Evolutionary conservation across 2,888 invertebrate species (phyloP).

Genomic region (Osmoderma eremita): DNA sequence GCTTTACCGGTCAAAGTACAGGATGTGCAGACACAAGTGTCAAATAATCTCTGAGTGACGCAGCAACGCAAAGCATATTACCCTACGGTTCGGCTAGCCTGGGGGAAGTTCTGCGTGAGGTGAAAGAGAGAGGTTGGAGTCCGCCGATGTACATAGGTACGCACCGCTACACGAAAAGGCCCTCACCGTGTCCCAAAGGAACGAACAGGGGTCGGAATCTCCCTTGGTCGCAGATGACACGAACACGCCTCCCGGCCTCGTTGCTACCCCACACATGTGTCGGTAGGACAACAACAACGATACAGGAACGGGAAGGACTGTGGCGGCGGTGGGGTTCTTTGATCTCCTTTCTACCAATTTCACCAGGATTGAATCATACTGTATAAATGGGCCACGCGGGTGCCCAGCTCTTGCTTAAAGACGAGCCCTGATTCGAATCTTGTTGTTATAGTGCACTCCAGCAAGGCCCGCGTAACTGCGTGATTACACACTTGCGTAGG

Average conservation of each 20-base stretch:
- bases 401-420: too few relatives aligned
- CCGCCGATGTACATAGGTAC: background rate
- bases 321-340: conserved; percentile 34
- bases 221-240: conserved; percentile 33
- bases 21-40: too few relatives aligned
- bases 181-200: conserved; percentile 36
- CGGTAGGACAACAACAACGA: conserved; percentile 30
- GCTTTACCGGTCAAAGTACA: too few relatives aligned
- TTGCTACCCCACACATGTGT: background rate
- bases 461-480: background rate
- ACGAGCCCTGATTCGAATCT: background rate
- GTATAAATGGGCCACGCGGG: conserved; percentile 25
- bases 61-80: background rate
- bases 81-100: conserved; percentile 1
- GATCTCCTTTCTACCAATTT: conserved; percentile 44
- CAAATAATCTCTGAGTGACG: too few relatives aligned
- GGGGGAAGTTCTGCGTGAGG: conserved; percentile 15
- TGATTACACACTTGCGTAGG: background rate
- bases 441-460: background rate
- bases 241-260: conserved; percentile 18
- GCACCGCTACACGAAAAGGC: conserved; percentile 31
- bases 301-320: conserved; percentile 21
- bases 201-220: conserved; percentile 27
- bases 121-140: conserved; percentile 6
- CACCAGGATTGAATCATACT: conserved; percentile 39